Evolutionary conservation across 2,888 invertebrate species (phyloP), one percentile per base, ranked within the genome.

Genomic region (Acanthosepion lycidas): DNA sequence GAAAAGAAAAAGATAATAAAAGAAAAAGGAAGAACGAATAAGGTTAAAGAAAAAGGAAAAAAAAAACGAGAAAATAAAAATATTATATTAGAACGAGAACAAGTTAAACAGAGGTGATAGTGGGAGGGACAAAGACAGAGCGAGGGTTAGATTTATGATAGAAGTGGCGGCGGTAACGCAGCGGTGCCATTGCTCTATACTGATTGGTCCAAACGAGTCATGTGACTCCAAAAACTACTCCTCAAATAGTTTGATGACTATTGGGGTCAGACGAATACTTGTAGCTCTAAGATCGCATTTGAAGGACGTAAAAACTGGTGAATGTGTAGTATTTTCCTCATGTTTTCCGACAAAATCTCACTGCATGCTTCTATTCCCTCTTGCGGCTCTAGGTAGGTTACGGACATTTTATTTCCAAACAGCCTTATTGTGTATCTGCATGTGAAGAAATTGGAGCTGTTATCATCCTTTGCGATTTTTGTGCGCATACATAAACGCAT

Each of bases 261-360:
- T 78, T n/a, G 78, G 78, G 78, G 78, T 78, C 78, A 78, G 78
- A 78, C 78, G 78, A 78, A 78, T 78, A 78, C 78, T 78, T 78
- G 78, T 78, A 78, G 78, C 78, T 78, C 78, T 78, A 78, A 78
- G 78, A 78, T 78, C 78, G 78, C 78, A 78, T 78, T 78, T 78
- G 78, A 78, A 78, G 78, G 78, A 78, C 78, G 78, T 78, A 78
- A 78, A 78, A 78, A 78, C 78, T 78, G 78, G 78, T 78, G 78
- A 78, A 78, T 78, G 78, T 78, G 78, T 78, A 78, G 78, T 78
- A 78, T 78, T 78, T 78, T 78, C 78, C 78, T 78, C 78, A 78
- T 78, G 78, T 78, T 78, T 78, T 78, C 78, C 78, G 78, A 78
- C 78, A 78, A 78, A 78, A 78, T 78, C 78, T 78, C 78, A 78